These are phyloP conservation scores for Catamblyrhynchus diadema DNA, from an alignment of 2,797 vertebrate species.

Conservation along the genomic window DNA sequence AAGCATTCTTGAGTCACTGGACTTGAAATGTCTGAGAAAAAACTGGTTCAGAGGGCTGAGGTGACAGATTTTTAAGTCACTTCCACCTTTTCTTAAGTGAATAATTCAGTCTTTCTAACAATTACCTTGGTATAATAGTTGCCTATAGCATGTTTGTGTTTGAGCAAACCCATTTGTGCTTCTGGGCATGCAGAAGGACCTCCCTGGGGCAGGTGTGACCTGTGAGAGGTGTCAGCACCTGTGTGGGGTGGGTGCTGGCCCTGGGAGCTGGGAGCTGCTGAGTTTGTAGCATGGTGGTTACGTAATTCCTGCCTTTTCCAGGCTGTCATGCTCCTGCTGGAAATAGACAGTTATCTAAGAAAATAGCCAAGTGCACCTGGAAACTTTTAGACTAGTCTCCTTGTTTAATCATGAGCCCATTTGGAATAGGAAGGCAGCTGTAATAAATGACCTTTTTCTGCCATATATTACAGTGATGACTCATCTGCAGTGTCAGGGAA, in stretches of 20 bases:
- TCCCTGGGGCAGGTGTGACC: neutral
- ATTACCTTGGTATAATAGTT: neutral
- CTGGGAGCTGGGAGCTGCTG: neutral
- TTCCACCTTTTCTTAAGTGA: neutral
- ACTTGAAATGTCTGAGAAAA: neutral
- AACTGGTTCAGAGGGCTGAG: neutral
- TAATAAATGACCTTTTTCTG: conserved; percentile 47
- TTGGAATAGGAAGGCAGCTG: conserved; percentile 39
- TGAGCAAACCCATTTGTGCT: neutral
- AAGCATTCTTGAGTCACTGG: neutral
- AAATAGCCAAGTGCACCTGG: conserved; percentile 55
- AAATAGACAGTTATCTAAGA: conserved; percentile 44
- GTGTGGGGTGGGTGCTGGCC: neutral
- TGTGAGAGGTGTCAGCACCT: neutral
- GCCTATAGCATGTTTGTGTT: neutral
- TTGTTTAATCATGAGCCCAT: conserved; percentile 23
- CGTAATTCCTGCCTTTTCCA: neutral
- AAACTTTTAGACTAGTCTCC: conserved; percentile 46
- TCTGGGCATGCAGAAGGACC: neutral
- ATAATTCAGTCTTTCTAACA: neutral
- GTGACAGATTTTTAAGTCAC: neutral
- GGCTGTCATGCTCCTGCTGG: neutral
- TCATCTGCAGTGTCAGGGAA: neutral
- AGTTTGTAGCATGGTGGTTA: neutral
- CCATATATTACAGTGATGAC: conserved; percentile 22